Evolutionary conservation across 2,113 vertebrate genomes (phyloP).

Genomic region (Conger conger): DNA sequence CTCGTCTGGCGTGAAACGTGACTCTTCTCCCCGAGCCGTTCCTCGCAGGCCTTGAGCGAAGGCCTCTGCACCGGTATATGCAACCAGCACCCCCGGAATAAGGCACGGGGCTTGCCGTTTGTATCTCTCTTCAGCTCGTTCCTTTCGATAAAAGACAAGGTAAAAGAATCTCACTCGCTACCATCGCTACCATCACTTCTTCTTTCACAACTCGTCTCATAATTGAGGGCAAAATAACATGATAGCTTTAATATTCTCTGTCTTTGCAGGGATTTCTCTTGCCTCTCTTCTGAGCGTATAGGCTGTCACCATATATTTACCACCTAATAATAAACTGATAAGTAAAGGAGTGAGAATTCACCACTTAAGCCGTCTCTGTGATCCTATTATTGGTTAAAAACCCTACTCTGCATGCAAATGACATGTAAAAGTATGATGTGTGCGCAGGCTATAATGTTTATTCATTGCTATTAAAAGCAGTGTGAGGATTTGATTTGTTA

Average conservation of each 20-base stretch:
- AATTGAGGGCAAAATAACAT: constrained; percentile 56
- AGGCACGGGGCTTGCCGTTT: background rate
- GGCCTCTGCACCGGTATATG: background rate
- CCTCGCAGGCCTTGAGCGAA: background rate
- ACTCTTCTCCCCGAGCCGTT: background rate
- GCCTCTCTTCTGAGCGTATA: background rate
- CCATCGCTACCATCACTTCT: constrained; percentile 47
- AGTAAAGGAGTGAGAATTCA: background rate
- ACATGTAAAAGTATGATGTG: background rate
- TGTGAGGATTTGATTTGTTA: background rate
- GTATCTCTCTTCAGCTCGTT: background rate
- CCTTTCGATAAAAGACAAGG: background rate
- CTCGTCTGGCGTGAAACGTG: constrained; percentile 27
- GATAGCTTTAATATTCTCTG: constrained; percentile 41
- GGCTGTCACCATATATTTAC: background rate
- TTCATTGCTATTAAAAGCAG: background rate
- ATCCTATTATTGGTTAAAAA: background rate
- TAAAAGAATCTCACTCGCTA: constrained; percentile 15
- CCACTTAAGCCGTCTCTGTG: background rate
- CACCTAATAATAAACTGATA: background rate
- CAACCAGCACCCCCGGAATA: background rate
- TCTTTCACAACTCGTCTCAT: constrained; percentile 56
- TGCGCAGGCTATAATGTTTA: background rate
- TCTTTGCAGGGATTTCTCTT: background rate
- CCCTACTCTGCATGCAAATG: background rate